phyloP scores from a whole-genome alignment of 2,888 invertebrate genomes.

The Apotomis capreana region DNA sequence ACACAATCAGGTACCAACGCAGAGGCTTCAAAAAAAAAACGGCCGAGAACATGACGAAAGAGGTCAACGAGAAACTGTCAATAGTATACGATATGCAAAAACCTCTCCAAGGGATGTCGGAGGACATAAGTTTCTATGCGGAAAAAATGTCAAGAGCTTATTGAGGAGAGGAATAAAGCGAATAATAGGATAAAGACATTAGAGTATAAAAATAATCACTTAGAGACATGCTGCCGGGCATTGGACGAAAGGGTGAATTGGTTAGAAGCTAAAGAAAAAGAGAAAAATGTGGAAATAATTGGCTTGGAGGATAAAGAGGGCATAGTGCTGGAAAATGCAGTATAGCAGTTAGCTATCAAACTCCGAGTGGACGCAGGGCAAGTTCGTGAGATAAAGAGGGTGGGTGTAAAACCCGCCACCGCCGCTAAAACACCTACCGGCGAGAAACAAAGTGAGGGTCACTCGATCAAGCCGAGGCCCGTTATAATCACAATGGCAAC shows the following conservation, averaged over 20 bases:
- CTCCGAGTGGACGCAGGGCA: background rate
- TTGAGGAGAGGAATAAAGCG: background rate
- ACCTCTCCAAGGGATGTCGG: background rate
- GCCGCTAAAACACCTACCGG: constrained; percentile 4
- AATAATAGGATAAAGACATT: too few relatives aligned
- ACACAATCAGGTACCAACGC: background rate
- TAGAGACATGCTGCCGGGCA: background rate
- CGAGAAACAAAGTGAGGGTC: background rate
- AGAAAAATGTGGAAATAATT: constrained; percentile 7
- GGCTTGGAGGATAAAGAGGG: background rate
- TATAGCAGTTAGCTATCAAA: background rate
- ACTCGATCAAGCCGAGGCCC: background rate
- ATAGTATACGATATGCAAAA: background rate
- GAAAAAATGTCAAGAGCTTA: constrained; percentile 2
- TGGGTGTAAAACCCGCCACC: background rate
- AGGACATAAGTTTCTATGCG: constrained; percentile 7
- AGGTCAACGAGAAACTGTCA: background rate
- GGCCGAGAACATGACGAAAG: background rate
- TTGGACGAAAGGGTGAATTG: background rate
- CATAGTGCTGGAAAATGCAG: background rate
- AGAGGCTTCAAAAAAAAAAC: background rate
- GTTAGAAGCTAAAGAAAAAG: constrained; percentile 2
- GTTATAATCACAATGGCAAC: constrained; percentile 2
- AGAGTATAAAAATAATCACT: too few relatives aligned
- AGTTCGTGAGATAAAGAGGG: constrained; percentile 2